Percentiles rank a stretch among this genome's conserved stretches.
Conservation (phyloP, 2,888 invertebrate genomes). For the Lobophora halterata region DNA sequence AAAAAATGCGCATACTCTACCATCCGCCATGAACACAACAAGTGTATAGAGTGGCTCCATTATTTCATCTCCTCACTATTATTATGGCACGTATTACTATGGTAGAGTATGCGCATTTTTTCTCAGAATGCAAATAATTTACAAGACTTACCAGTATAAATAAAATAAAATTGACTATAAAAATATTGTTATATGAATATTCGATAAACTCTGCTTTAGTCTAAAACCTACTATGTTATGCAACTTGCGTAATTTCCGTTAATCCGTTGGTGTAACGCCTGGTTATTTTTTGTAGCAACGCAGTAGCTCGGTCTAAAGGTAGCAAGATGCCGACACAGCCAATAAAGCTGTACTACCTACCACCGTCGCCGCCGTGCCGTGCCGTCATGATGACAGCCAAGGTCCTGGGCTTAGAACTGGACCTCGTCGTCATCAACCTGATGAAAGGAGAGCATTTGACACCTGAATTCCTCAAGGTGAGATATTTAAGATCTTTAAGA, state of each 20-base stretch:
- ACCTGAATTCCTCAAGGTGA: slow-evolving; percentile 84
- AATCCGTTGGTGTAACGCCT: slow-evolving; percentile 19
- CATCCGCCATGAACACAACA: too few relatives aligned
- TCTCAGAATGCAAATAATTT: too few relatives aligned
- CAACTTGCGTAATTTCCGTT: not conserved
- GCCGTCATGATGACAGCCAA: slow-evolving; percentile 83
- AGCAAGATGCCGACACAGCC: slow-evolving; percentile 62
- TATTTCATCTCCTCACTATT: too few relatives aligned
- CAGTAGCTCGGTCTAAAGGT: slow-evolving; percentile 63
- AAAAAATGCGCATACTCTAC: too few relatives aligned
- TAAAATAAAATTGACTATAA: too few relatives aligned
- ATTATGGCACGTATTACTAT: too few relatives aligned
- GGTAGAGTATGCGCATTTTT: too few relatives aligned
- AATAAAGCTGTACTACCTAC: slow-evolving; percentile 83
- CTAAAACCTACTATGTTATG: too few relatives aligned
- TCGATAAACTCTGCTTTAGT: too few relatives aligned
- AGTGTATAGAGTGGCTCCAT: too few relatives aligned
- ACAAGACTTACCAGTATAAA: too few relatives aligned
- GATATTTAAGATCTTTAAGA: slow-evolving; percentile 7
- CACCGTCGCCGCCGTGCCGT: slow-evolving; percentile 83
- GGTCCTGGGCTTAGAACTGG: slow-evolving; percentile 82
- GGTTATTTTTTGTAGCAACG: slow-evolving; percentile 51
- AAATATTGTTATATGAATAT: too few relatives aligned
- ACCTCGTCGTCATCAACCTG: slow-evolving; percentile 81
- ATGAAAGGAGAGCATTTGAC: slow-evolving; percentile 81